phyloP scores from a whole-genome alignment of 2,113 vertebrate species.

The Mirounga angustirostris region DNA sequence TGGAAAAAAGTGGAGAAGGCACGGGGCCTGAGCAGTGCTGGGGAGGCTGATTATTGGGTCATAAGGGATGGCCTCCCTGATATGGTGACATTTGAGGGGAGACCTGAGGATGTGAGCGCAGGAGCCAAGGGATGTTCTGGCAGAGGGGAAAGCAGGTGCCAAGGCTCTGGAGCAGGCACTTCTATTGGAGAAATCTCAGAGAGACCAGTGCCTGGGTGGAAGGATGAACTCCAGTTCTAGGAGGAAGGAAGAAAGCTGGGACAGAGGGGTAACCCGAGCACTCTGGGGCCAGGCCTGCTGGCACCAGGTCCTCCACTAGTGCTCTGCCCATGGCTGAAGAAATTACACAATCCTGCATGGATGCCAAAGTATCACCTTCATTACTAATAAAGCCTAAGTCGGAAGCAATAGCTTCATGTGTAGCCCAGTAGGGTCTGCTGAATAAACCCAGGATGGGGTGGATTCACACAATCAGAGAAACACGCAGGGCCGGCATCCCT shows the following conservation, averaged over 20 bases:
- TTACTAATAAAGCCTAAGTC: not conserved
- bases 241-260: not conserved
- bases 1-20: not conserved
- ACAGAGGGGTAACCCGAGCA: not conserved
- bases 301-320: too few relatives aligned
- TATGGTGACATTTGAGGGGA: not conserved
- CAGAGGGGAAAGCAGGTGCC: not conserved
- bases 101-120: not conserved
- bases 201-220: not conserved
- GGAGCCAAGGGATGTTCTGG: not conserved
- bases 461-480: not conserved
- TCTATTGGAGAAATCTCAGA: not conserved
- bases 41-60: not conserved
- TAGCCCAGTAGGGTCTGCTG: not conserved
- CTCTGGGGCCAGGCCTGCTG: not conserved
- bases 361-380: not conserved
- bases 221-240: not conserved
- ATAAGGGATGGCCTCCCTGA: not conserved
- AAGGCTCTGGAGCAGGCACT: not conserved
- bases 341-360: not conserved
- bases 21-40: fast-evolving
- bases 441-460: not conserved
- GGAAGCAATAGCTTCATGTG: not conserved
- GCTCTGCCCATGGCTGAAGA: not conserved
- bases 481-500: not conserved